These are phyloP conservation scores for Sarcophaga subvicina DNA, from an alignment of 2,888 invertebrate genomes.

Conservation along the genomic window DNA sequence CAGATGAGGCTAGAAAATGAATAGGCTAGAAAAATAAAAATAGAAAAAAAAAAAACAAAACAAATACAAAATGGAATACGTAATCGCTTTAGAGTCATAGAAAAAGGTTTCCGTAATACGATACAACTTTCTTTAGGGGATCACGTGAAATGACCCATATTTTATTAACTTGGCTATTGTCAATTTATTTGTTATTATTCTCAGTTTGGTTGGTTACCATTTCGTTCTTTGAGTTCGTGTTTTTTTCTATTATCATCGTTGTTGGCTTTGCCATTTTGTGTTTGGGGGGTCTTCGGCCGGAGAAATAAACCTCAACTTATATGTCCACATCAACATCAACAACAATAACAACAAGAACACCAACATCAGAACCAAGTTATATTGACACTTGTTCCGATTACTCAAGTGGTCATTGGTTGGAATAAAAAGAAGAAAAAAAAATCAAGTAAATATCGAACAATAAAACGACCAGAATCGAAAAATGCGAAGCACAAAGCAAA, in stretches of 20 bases:
- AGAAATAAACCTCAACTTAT: constrained; percentile 62
- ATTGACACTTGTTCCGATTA: constrained; percentile 67
- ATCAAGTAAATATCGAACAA: constrained; percentile 27
- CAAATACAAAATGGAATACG: not conserved
- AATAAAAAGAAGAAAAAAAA: constrained; percentile 50
- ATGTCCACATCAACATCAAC: constrained; percentile 35
- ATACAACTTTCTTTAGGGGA: constrained; percentile 42
- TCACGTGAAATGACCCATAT: constrained; percentile 60
- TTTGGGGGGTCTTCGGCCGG: not conserved
- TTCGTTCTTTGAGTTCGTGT: constrained; percentile 20
- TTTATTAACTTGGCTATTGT: constrained; percentile 65
- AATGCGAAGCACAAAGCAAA: constrained; percentile 32
- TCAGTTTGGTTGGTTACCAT: not conserved
- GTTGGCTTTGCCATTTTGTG: constrained; percentile 5
- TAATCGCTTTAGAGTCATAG: constrained; percentile 61
- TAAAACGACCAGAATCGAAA: constrained; percentile 8
- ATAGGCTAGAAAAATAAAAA: too few species aligned
- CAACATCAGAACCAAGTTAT: constrained; percentile 39
- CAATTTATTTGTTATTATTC: constrained; percentile 58
- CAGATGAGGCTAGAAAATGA: too few species aligned
- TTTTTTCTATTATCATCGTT: not conserved
- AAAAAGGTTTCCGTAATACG: constrained; percentile 63
- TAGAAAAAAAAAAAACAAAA: too few species aligned
- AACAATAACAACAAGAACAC: not conserved
- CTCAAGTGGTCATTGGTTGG: constrained; percentile 61